Base-by-base conservation (phyloP, 2,113 vertebrate genomes). In the Sylvilagus bachmani region DNA sequence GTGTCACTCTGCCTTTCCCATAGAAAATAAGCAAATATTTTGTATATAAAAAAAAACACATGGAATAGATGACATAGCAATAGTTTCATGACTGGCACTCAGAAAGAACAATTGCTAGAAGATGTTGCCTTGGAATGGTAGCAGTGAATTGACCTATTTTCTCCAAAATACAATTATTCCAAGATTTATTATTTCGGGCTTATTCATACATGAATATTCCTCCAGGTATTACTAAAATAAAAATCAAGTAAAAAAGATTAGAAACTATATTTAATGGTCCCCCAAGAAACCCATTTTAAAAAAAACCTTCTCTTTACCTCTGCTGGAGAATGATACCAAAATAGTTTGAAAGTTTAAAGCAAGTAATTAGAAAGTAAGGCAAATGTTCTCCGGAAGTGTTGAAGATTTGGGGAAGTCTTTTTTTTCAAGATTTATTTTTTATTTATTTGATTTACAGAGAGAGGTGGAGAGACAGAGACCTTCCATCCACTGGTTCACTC, bases 201-300 rank as follows among this genome's bases (percentile, higher is more conserved):
- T 89, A 75, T 90, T 93, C 97, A 97, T 70, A 71, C 55, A 95
- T 93, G 95, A 88, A 79, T 96, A 96, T 74, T 90, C 93, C 74
- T 92, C 53, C 38, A 88, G 64, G 93, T 79, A 44, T 92, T 67
- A 86, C 91, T 96, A 90, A 97, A 97, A 97, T 97, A 96, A 96
- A 97, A 97, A 71, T 74, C 90, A 94, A 85, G 82, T 93, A 74
- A 92, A 96, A 71, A 81, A 96, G 89, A 97, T 97, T 97, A 96
- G 96, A 96, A 95, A 92, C 85, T 95, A 90, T 96, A 96, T 96
- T 97, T 96, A 94, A 91, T 90, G 10, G 64, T 90, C 95, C 93
- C 95, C 29, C 79, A 96, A 95, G 96, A 95, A 93, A 36, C n/a
- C 10, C 3, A 87, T 86, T 38, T 38, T 51, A 38, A 2, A 89